Evolutionary conservation across 1,140 invertebrate species (phyloP), one percentile per base, ranked within the genome.

Genomic region (Pseudomyrmex concolor): DNA sequence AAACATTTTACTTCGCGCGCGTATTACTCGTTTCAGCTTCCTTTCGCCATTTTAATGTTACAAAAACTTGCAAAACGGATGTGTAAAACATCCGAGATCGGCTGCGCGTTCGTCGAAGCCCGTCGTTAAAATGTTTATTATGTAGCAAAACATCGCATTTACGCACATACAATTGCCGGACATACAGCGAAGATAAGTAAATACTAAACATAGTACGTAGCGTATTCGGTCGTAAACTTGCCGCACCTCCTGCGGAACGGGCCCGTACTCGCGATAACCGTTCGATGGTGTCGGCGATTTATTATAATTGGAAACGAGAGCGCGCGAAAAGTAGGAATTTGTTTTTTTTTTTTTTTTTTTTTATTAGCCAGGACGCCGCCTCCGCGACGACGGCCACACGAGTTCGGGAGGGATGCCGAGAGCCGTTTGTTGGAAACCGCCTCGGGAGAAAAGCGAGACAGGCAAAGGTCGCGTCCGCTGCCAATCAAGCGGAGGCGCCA

Each of bases 401-500:
- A 71, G 66, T 57, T 57, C 25, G 51, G 45, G 34, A 15, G 66
- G 54, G 76, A 34, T 55, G 51, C 67, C 22, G 12, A 34, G 59
- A 54, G n/a, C 64, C 81, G 87, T 89, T 89, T 89, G 87, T 80
- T 48, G 86, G 48, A 76, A 72, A 64, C 87, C 87, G 87, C 67
- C 86, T 89, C 25, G 84, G 54, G 72, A 83, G 43, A 85, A 81
- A 13, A 83, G 51, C 57, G 60, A 43, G 54, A 15, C 45, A 25
- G 12, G 60, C 19, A 43, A 55, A 43, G 45, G 59, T 59, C 85
- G 59, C 59, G 59, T 25, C 54, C 83, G 83, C 66, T 91, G 89
- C 89, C 90, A 91, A 91, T 91, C 90, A 89, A 88, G 70, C 34
- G 67, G 86, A 88, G 89, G 86, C 88, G 90, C 90, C 86, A 85